phyloP scores from a whole-genome alignment of 2,113 vertebrate genomes.

The Carassius gibelio region DNA sequence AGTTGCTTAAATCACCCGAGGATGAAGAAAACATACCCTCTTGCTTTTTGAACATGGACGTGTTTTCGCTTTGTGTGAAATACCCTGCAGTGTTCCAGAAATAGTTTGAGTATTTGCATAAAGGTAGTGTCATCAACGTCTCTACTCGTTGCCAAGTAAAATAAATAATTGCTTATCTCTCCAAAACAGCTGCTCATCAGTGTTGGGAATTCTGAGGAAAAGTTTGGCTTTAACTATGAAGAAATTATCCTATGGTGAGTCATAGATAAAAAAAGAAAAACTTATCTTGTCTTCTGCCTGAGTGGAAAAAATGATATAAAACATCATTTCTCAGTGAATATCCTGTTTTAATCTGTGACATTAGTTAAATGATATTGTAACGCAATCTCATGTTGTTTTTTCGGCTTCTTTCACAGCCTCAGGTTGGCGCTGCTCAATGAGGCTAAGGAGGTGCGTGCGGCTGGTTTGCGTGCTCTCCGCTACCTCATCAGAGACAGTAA shows the following conservation, averaged over 20 bases:
- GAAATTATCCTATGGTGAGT: slow-evolving; percentile 98
- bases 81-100: neutral
- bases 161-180: slow-evolving; percentile 10
- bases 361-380: neutral
- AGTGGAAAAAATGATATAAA: neutral
- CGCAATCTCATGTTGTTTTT: neutral
- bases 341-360: neutral
- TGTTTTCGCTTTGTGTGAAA: neutral
- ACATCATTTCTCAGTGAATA: neutral
- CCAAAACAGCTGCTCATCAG: slow-evolving; percentile 90
- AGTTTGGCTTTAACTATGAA: slow-evolving; percentile 93
- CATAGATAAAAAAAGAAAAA: neutral
- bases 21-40: neutral
- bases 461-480: slow-evolving; percentile 92
- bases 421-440: slow-evolving; percentile 94
- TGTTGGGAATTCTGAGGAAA: slow-evolving; percentile 90
- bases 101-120: neutral
- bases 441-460: slow-evolving; percentile 97
- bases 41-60: neutral
- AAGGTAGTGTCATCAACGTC: neutral
- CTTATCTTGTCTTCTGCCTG: neutral
- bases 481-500: slow-evolving; percentile 93
- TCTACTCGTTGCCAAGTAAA: neutral
- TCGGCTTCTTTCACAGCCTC: slow-evolving; percentile 74
- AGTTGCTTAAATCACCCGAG: neutral